Base-by-base conservation (phyloP, 2,888 invertebrate genomes). In the Diarsia dahlii region DNA sequence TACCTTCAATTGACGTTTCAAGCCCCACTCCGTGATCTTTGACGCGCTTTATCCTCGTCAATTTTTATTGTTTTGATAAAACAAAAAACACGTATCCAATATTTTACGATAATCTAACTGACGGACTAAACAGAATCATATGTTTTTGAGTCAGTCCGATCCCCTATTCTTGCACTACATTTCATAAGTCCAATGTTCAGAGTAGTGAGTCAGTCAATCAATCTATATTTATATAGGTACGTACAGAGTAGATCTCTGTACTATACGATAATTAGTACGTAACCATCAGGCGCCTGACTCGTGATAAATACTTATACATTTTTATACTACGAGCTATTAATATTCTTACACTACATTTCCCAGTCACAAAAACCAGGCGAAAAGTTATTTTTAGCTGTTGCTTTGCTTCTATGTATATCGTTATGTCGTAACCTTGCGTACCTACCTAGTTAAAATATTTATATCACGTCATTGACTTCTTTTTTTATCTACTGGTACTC, bases 361-460 rank as follows among this genome's bases (percentile, higher is more conserved):
- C 79, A 34, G 79, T 82, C 67, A 64, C 67, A 48, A 73, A 76
- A 67, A 78, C 64, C 72, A 82, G 78, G 72, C 70, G 68, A 84
- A 70, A 73, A 64, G 58, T 15, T 84, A 75, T 82, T 78, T 82
- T 78, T 82, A 78, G 63, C 58, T 28, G 34, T 70, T 54, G 58
- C 50, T 45, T 64, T 50, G 58, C 54, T 48, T 71, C 39, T n/a
- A n/a, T n/a, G n/a, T 46, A 67, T 64, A 62, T 62, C 52, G 23
- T 52, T 68, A 76, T 81, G 65, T 78, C 78, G 58, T 83, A 78
- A 83, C 67, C 82, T 83, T 85, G 73, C 68, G 68, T 72, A 23
- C 10, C 56, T 72, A 23, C 10, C 56, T 23, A 56, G 50, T 28
- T 60, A 67, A 72, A 67, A 58, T 76, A 23, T 71, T 62, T 52